Percentiles rank a stretch among this genome's conserved stretches.
Conservation (phyloP, 2,888 invertebrate genomes). For the Kuschelorhynchus macadamiae region DNA sequence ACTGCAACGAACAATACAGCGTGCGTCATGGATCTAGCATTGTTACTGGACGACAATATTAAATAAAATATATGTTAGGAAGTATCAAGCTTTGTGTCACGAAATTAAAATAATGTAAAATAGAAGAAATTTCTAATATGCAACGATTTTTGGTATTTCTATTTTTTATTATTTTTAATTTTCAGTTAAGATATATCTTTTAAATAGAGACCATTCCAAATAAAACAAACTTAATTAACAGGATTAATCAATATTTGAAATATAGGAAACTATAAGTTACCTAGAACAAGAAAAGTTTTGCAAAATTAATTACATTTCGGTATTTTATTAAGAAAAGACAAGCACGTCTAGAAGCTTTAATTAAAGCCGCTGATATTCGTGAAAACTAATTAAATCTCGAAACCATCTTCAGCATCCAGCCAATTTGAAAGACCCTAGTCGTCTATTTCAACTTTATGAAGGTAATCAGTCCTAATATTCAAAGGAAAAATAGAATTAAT, state of each 20-base stretch:
- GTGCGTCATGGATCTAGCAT: too few relatives aligned
- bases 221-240: too few relatives aligned
- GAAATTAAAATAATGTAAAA: too few relatives aligned
- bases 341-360: conserved; percentile 31
- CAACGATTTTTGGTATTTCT: too few relatives aligned
- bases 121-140: too few relatives aligned
- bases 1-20: too few relatives aligned
- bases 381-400: conserved; percentile 37
- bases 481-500: conserved; percentile 21
- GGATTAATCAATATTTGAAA: background rate
- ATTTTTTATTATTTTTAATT: too few relatives aligned
- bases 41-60: too few relatives aligned
- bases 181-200: too few relatives aligned
- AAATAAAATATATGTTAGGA: too few relatives aligned
- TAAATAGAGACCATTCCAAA: too few relatives aligned
- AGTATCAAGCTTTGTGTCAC: too few relatives aligned
- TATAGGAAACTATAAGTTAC: background rate
- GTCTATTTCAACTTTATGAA: conserved; percentile 23
- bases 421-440: conserved; percentile 1
- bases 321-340: conserved; percentile 9
- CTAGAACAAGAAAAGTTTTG: background rate
- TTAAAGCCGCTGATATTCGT: conserved; percentile 32
- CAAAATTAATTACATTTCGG: conserved; percentile 23
- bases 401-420: conserved; percentile 9
- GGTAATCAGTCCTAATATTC: conserved; percentile 14